These are phyloP conservation scores for Oreochromis grahami DNA, from an alignment of 2,797 vertebrate genomes.

Conservation along the genomic window DNA sequence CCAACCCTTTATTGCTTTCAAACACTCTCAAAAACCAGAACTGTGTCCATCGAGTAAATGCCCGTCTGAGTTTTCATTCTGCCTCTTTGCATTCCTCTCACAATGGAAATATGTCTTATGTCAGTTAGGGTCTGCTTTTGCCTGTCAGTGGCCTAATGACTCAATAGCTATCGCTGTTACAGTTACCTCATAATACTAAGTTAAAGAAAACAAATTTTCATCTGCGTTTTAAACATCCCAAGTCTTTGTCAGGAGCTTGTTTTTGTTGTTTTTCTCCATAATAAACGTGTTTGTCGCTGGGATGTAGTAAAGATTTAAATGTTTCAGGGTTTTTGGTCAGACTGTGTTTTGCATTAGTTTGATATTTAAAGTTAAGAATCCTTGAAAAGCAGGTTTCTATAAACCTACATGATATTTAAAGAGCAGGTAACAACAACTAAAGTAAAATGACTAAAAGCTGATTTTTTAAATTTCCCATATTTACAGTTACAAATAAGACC, in stretches of 20 bases:
- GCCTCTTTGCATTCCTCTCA: not conserved
- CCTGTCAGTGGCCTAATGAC: not conserved
- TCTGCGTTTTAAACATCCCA: not conserved
- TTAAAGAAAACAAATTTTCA: not conserved
- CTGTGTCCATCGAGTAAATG: not conserved
- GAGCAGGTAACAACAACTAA: not conserved
- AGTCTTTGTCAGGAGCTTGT: not conserved
- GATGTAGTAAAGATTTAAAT: not conserved
- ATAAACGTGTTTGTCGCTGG: not conserved
- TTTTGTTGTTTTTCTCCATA: not conserved
- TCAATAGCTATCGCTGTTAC: not conserved
- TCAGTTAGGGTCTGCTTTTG: not conserved
- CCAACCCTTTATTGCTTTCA: not conserved
- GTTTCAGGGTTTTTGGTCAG: not conserved
- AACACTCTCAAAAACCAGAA: not conserved
- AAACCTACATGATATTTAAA: not conserved
- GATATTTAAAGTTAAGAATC: not conserved
- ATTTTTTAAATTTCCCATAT: accelerated
- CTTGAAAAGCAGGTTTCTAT: not conserved
- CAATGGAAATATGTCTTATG: not conserved
- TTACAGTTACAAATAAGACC: not conserved
- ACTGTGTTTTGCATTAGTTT: not conserved
- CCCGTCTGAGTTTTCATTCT: not conserved
- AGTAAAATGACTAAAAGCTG: not conserved
- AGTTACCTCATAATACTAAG: not conserved